phyloP scores from a whole-genome alignment of 2,797 vertebrate species.

The Malacoraja senta region DNA sequence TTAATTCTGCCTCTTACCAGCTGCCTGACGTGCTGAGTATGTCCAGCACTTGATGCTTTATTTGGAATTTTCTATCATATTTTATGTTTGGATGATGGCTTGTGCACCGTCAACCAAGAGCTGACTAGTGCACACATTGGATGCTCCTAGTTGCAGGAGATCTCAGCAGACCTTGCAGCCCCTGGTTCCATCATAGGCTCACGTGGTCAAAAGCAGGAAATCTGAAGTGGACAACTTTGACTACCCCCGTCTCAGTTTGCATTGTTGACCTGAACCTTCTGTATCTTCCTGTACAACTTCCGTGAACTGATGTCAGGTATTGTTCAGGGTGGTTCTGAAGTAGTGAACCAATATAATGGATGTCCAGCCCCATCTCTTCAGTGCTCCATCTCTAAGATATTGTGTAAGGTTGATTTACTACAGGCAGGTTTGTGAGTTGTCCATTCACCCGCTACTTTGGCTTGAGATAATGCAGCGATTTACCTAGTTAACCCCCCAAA shows the following conservation, averaged over 20 bases:
- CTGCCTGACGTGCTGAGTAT: no score
- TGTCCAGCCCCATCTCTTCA: not conserved
- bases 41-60: no score
- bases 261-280: not conserved
- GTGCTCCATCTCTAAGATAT: not conserved
- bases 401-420: not conserved
- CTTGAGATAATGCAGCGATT: not conserved
- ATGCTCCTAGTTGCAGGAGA: no score
- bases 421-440: not conserved
- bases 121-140: no score
- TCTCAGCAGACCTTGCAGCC: not conserved
- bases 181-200: no score
- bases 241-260: not conserved
- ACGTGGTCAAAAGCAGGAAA: not conserved
- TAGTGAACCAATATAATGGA: not conserved
- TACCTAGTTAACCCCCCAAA: not conserved
- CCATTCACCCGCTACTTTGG: not conserved
- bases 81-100: no score
- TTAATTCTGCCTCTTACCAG: no score
- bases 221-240: not conserved
- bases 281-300: not conserved
- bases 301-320: not conserved
- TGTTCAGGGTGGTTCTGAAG: not conserved
- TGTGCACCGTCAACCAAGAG: no score
- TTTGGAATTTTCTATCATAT: no score